Conservation (phyloP, 2,113 vertebrate species). For the Oceanites oceanicus region DNA sequence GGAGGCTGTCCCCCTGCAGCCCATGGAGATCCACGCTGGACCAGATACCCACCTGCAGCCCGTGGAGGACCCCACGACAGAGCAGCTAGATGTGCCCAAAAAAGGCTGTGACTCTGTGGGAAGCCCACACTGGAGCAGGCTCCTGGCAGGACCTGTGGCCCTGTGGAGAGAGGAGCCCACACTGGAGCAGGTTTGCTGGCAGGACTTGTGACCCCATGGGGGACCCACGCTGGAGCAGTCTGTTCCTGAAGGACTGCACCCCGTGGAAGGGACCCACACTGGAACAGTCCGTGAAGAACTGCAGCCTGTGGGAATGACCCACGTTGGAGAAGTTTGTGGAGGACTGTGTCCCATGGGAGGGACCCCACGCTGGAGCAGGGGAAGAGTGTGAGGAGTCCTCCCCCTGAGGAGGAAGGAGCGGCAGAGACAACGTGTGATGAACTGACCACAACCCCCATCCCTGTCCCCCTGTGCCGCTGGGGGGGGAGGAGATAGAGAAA, state of each 20-base stretch:
- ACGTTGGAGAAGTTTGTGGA: neutral
- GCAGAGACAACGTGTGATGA: neutral
- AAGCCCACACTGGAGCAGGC: fast-evolving
- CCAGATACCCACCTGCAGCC: neutral
- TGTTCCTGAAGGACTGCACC: neutral
- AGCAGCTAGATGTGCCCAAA: neutral
- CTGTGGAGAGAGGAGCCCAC: fast-evolving
- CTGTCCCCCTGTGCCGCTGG: fast-evolving
- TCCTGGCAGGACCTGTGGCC: neutral
- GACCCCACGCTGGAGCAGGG: neutral
- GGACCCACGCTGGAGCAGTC: neutral
- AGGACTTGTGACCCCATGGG: fast-evolving
- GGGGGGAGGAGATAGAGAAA: fast-evolving
- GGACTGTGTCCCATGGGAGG: fast-evolving
- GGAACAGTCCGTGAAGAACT: neutral
- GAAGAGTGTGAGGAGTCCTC: neutral
- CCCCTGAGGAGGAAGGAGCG: neutral
- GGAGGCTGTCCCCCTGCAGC: neutral
- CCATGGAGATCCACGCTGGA: fast-evolving
- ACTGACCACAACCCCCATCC: neutral
- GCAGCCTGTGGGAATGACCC: neutral
- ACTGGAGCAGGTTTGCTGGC: fast-evolving
- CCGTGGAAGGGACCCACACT: fast-evolving
- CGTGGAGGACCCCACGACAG: fast-evolving
- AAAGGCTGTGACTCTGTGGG: neutral